Evolutionary conservation across 2,888 invertebrate species (phyloP), one percentile per base, ranked within the genome.

Genomic region (Ceramica pisi): DNA sequence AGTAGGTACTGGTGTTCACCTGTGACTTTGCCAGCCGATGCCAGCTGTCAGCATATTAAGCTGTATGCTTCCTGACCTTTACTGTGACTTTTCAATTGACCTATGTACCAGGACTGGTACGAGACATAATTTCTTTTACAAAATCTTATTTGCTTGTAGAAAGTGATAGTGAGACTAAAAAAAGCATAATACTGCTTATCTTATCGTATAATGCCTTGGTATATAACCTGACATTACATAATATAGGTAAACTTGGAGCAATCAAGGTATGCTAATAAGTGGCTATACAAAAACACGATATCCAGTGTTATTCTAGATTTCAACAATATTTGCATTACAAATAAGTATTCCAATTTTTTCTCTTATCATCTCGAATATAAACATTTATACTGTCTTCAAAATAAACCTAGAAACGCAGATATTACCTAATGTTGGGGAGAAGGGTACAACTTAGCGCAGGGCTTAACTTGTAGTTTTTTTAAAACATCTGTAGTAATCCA

Each of bases 231-330:
- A 19, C 19, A 19, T 6, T 46, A 19, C 46, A 16, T 16, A 35
- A 21, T 10, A 50, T 4, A 48, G 8, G 9, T 48, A 23, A 68
- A 67, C 31, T 23, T 23, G 23, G 7, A 35, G 23, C 23, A 53
- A 44, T 67, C 44, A 67, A 44, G 31, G 23, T 53, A 44, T 65
- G 51, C 19, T 41, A 64, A 63, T 62, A 66, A 19, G 16, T 14
- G n/a, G 12, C 12, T 41, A 51, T 41, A 31, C 21, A 66, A 66
- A 67, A 67, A 66, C 23, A 44, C 35, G 48, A n/a, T 10, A 51
- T 51, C 10, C 10, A 31, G 19, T 21, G 6, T 53, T 19, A 7
- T 21, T 44, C 16, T 19, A 44, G 26, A 41, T 51, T 31, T 41
- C 21, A 21, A 21, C 8, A 41, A 50, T 26, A n/a, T 65, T 31